Conservation (phyloP, 2,888 invertebrate species). For the Seladonia tumulorum region DNA sequence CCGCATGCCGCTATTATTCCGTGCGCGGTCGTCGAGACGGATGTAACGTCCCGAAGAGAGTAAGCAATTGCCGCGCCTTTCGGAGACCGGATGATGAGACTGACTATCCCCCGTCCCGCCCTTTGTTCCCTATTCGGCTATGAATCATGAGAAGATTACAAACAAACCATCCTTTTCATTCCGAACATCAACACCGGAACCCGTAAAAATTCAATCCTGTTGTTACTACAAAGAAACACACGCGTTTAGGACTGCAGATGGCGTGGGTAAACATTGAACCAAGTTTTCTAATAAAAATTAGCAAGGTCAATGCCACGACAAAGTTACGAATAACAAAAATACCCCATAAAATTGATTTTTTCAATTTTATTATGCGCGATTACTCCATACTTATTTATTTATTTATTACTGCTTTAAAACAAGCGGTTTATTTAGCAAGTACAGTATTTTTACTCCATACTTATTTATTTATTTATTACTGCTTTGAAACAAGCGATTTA, state of each 20-base stretch:
- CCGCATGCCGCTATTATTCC: neutral
- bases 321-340: too few species aligned
- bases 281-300: neutral
- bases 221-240: too few species aligned
- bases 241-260: neutral
- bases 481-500: too few species aligned
- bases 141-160: neutral
- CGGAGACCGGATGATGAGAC: conserved; percentile 41
- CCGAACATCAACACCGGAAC: neutral
- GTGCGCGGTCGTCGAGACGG: neutral
- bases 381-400: too few species aligned
- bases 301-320: too few species aligned
- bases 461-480: too few species aligned
- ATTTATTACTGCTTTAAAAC: too few species aligned
- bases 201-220: neutral
- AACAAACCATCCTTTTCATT: neutral
- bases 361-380: too few species aligned
- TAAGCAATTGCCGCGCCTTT: conserved; percentile 41
- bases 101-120: neutral
- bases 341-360: too few species aligned
- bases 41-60: conserved; percentile 20
- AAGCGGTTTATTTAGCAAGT: too few species aligned
- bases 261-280: too few species aligned
- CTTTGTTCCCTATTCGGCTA: conserved; percentile 26
- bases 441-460: too few species aligned